phyloP scores from a whole-genome alignment of 2,113 vertebrate genomes.

The Merops nubicus region DNA sequence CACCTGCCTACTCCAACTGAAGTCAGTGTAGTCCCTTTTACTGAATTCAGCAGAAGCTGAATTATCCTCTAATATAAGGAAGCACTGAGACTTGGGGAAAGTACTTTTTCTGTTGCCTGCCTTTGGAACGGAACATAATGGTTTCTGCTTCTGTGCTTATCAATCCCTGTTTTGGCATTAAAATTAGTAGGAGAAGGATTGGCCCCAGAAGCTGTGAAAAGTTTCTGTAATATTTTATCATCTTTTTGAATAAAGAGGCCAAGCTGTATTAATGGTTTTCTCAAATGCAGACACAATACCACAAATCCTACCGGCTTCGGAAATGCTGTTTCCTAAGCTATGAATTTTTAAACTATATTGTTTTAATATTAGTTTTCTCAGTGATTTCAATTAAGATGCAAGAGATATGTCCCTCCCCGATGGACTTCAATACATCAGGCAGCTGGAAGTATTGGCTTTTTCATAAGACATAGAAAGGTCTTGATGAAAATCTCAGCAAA shows the following conservation, averaged over 20 bases:
- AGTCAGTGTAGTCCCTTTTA: background rate
- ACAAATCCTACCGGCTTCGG: background rate
- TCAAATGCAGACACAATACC: background rate
- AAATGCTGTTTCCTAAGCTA: background rate
- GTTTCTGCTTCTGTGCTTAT: background rate
- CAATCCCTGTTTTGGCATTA: background rate
- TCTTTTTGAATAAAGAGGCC: background rate
- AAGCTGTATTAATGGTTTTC: background rate
- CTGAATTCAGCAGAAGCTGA: background rate
- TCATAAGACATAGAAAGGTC: background rate
- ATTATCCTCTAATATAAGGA: background rate
- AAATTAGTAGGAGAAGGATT: background rate
- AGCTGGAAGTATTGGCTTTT: constrained; percentile 9
- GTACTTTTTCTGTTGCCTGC: background rate
- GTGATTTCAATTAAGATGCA: background rate
- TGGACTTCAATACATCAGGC: background rate
- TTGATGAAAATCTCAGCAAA: constrained; percentile 36
- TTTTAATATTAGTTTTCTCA: constrained; percentile 27
- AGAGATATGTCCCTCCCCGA: background rate
- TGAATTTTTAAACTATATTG: background rate
- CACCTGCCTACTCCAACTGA: background rate
- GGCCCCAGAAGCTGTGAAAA: background rate
- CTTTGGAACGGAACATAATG: background rate
- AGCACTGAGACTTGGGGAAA: background rate
- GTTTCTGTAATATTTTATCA: background rate